A percentile compares a stretch with the other conserved stretches of the same genome.
Evolutionary conservation across 2,797 vertebrate species (phyloP).

Genomic region (Characodon lateralis): DNA sequence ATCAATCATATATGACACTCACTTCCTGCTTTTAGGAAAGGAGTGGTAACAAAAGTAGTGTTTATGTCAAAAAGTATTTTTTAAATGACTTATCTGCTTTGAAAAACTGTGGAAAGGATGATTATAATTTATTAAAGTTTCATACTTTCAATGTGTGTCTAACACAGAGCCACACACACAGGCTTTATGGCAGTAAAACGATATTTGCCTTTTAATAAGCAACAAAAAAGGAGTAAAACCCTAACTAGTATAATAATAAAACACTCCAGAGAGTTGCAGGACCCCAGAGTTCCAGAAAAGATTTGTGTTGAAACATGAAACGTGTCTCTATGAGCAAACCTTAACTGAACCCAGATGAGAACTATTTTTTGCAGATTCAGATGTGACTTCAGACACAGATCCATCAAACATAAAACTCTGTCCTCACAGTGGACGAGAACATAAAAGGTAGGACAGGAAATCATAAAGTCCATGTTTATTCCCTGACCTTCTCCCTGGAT

Average conservation of each 20-base stretch:
- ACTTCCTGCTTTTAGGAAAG: not conserved
- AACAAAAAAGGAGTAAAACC: slow-evolving; percentile 30
- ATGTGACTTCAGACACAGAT: slow-evolving; percentile 54
- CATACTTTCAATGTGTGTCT: not conserved
- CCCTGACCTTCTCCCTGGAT: slow-evolving; percentile 15
- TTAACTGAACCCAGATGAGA: slow-evolving; percentile 63
- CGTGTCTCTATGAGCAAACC: slow-evolving; percentile 30
- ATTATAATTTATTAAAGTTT: not conserved
- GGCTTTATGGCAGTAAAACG: not conserved
- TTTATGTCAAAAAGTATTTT: not conserved
- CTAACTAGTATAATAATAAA: slow-evolving; percentile 20
- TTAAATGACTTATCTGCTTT: not conserved
- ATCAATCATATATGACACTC: not conserved
- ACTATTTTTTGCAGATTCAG: slow-evolving; percentile 33
- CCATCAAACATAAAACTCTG: slow-evolving; percentile 32
- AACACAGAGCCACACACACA: not conserved
- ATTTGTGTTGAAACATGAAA: slow-evolving; percentile 49
- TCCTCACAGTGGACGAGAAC: slow-evolving; percentile 12
- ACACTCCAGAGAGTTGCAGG: slow-evolving; percentile 6
- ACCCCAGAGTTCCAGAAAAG: slow-evolving; percentile 31
- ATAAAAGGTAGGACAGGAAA: slow-evolving; percentile 31
- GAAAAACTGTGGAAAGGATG: not conserved
- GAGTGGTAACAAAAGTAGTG: not conserved
- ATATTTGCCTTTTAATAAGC: slow-evolving; percentile 3
- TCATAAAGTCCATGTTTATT: slow-evolving; percentile 32